Evolutionary conservation across 1,140 invertebrate species (phyloP).

Genomic region (Rhizoglyphus robini): DNA sequence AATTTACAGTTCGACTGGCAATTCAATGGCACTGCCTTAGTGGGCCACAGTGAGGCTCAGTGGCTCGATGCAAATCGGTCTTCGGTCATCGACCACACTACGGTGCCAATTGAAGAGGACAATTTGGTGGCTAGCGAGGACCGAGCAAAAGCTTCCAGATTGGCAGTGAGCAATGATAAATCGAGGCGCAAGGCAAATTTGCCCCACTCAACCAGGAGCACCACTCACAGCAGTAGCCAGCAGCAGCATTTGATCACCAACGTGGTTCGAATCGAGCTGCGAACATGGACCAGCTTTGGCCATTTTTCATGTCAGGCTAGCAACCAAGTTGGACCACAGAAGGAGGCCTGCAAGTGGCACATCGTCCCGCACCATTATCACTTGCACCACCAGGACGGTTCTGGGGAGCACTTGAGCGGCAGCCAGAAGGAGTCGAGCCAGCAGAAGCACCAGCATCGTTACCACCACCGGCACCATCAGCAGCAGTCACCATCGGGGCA

Average conservation of each 20-base stretch:
- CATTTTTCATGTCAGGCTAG: conserved; percentile 8
- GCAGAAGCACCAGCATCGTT: neutral
- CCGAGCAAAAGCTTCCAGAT: too few species aligned
- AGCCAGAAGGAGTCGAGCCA: neutral
- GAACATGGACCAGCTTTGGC: conserved; percentile 7
- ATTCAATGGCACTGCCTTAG: neutral
- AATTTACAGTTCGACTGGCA: neutral
- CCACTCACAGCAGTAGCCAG: neutral
- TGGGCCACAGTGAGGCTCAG: neutral
- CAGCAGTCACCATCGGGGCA: neutral
- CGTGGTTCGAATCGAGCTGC: conserved; percentile 2
- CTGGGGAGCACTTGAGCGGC: neutral
- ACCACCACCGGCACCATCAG: conserved; percentile 8
- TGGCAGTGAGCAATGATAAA: neutral
- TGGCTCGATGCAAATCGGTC: neutral
- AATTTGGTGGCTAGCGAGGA: too few species aligned
- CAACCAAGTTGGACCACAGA: neutral
- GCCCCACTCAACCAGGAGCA: neutral
- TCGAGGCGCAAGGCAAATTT: too few species aligned
- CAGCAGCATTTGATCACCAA: neutral
- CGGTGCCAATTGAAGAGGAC: too few species aligned
- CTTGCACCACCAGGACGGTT: neutral
- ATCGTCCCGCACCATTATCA: conserved; percentile 10
- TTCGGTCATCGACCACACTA: neutral
- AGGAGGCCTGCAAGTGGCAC: neutral